Evolutionary conservation across 2,113 vertebrate species (phyloP).

Genomic region (Cervus canadensis): DNA sequence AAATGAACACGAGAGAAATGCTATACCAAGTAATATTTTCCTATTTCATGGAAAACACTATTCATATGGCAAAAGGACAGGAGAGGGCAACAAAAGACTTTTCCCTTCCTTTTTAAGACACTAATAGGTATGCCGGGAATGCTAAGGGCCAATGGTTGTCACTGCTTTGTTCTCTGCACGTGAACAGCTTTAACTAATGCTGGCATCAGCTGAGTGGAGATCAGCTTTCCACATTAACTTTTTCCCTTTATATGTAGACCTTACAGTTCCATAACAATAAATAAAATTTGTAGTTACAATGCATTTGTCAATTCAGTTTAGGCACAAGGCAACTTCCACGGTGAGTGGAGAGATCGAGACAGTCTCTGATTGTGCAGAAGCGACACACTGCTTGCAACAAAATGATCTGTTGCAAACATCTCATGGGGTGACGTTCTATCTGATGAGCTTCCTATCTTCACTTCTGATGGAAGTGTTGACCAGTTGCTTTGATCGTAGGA

Average conservation of each 20-base stretch:
- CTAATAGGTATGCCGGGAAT: slow-evolving; percentile 94
- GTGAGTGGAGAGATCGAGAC: slow-evolving; percentile 89
- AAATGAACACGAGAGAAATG: slow-evolving; percentile 72
- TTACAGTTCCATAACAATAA: slow-evolving; percentile 98
- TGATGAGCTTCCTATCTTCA: slow-evolving; percentile 79
- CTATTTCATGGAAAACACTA: slow-evolving; percentile 90
- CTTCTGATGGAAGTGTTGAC: slow-evolving; percentile 86
- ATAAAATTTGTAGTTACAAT: slow-evolving; percentile 99
- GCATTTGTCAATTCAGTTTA: slow-evolving; percentile 99
- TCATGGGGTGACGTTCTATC: slow-evolving; percentile 84
- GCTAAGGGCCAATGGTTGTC: slow-evolving; percentile 87
- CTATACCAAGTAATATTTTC: slow-evolving; percentile 85
- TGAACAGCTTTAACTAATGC: slow-evolving; percentile 85
- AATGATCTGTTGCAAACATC: slow-evolving; percentile 87
- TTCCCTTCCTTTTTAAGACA: slow-evolving; percentile 94
- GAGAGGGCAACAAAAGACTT: slow-evolving; percentile 81
- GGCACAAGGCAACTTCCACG: slow-evolving; percentile 98
- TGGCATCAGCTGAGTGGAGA: slow-evolving; percentile 87
- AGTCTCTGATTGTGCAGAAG: slow-evolving; percentile 99
- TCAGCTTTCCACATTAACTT: slow-evolving; percentile 87
- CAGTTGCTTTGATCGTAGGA: slow-evolving; percentile 89
- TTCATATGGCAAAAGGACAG: slow-evolving; percentile 89
- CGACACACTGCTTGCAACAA: slow-evolving; percentile 89
- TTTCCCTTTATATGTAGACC: slow-evolving; percentile 96
- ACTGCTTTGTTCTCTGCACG: slow-evolving; percentile 87